Percentiles rank a stretch among this genome's conserved stretches.
Conservation (phyloP, 1,140 invertebrate genomes). For the Homalodisca vitripennis region DNA sequence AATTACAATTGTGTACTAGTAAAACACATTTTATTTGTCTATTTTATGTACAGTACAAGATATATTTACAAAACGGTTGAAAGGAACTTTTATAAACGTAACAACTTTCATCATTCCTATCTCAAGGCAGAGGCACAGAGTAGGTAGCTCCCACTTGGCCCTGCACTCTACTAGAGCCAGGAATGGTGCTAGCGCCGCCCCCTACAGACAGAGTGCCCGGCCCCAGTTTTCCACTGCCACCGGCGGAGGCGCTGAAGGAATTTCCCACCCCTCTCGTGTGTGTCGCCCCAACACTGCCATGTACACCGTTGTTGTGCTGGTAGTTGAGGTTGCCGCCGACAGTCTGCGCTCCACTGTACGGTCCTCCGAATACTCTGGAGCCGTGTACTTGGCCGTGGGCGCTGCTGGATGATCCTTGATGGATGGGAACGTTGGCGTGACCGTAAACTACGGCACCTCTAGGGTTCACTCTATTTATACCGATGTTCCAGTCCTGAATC, state of each 20-base stretch:
- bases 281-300: too few species aligned
- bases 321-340: too few species aligned
- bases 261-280: neutral
- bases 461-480: neutral
- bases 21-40: too few species aligned
- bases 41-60: too few species aligned
- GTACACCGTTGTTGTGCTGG: neutral
- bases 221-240: neutral
- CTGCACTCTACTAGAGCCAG: neutral
- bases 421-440: neutral
- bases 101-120: too few species aligned
- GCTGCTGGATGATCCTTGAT: neutral
- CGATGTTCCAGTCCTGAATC: constrained; percentile 2
- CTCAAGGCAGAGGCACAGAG: neutral
- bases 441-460: neutral
- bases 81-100: too few species aligned
- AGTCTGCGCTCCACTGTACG: too few species aligned
- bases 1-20: too few species aligned
- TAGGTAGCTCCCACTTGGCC: neutral
- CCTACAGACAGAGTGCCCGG: neutral
- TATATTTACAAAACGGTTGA: too few species aligned
- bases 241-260: neutral
- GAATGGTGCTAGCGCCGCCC: neutral
- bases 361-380: neutral
- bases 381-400: neutral